Base-by-base conservation (phyloP, 2,888 invertebrate genomes). In the Campopleginae sp. region DNA sequence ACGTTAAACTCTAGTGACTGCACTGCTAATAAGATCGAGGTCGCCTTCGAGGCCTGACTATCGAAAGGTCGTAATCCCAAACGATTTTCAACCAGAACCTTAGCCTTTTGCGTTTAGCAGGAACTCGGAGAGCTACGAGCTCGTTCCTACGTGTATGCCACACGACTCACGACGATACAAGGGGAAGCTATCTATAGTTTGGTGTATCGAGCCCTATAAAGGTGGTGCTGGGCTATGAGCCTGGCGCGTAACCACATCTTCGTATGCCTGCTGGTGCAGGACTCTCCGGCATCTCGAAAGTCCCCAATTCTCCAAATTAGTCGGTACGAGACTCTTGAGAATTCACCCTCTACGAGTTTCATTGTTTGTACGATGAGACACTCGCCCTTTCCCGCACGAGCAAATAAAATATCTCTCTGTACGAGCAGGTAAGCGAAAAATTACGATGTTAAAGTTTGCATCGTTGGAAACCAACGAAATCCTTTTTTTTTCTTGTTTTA, bases 61-160 rank as follows among this genome's bases (percentile, higher is more conserved):
- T 33, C 42, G 7, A 38, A 51, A 77, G 48, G 51, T 38, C 76
- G 63, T 65, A 65, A 76, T 54, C 48, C 14, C 12, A 14, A 33
- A 23, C 14, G 14, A 54, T 54, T 54, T 23, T 4, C 6, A 58
- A 61, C 0, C 27, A 14, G 17, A 61, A 27, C 6, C n/a, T 46
- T n/a, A 38, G 7, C 58, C 27, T 74, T 74, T 74, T 23, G 44
- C 44, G 7, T 7, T n/a, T n/a, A 44, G 17, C 14, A 61, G n/a
- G 19, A 44, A 33, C 33, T 31, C 44, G 66, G 65, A 84, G 38
- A 1, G 76, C 51, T 74, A 19, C 80, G 68, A 78, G 80, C 80
- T 84, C 80, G 68, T n/a, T n/a, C n/a, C 77, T 66, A 72, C 68
- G n/a, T n/a, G n/a, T n/a, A 66, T 72, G 72, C 72, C 72, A 75